Base-by-base conservation (phyloP, 2,113 vertebrate species). In the Cyanoramphus novaezelandiae region DNA sequence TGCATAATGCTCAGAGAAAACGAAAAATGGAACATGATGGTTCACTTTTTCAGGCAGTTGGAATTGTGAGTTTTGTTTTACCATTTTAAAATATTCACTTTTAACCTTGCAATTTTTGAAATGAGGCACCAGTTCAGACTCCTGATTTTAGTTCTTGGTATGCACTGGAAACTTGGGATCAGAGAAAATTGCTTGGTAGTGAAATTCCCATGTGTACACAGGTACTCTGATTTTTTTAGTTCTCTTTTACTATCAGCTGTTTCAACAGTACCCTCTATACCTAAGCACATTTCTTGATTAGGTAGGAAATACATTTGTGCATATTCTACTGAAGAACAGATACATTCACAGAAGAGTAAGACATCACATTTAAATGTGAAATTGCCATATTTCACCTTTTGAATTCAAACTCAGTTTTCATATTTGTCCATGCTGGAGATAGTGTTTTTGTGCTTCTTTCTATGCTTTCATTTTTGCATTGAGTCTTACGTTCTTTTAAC, bases 1-100 rank as follows among this genome's bases (percentile, higher is more conserved):
- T 98, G 95, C 98, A 98, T 95, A 99, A 99, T 96, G 95, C 97
- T 93, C 99, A 99, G 86, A 99, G 99, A 94, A 99, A 99, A 98
- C 98, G 99, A 96, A 99, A 99, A 98, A 98, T 99, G 96, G 98
- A 99, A 94, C 97, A 98, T 50, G 98, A 98, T 80, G 97, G 98
- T 88, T 97, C 98, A 43, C 98, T 98, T 95, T 98, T 98, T 96
- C 98, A 99, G 96, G 98, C 98, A 88, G 97, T 99, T 93, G 99
- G 98, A 98, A 98, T 99, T 98, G 99, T 99, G 98, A 97, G 98
- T 98, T 85, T 96, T 93, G 87, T 93, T 95, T 96, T 96, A 94
- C 88, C 80, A 25, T 96, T 96, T 95, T 94, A 93, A 94, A 91
- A 94, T 93, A 91, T 92, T 92, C 90, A 90, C 92, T 96, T 94